Evolutionary conservation across 2,113 vertebrate genomes (phyloP), one percentile per base, ranked within the genome.

Genomic region (Gavia stellata): DNA sequence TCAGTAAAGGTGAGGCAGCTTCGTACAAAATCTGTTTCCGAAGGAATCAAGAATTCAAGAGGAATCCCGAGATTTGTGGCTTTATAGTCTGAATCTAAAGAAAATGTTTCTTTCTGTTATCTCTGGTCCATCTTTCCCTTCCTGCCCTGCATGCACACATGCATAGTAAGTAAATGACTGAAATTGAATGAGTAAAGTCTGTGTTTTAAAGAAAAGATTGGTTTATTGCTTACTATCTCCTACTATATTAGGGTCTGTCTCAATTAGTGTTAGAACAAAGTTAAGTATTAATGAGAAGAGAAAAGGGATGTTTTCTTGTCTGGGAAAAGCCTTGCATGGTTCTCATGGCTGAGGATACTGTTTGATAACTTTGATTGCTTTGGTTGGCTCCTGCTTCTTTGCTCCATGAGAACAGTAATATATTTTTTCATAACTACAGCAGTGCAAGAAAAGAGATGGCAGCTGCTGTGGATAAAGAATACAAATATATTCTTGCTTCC

Each of bases 281-380:
- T 49, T 14, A 62, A 75, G 42, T 25, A 8, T 81, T 93, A 74
- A 80, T 3, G 4, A 10, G 53, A 66, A 38, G 42, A 72, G 42
- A 23, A 61, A 65, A 61, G 53, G n/a, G 52, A 68, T 84, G n/a
- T 86, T 29, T 91, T 71, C 65, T 80, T 62, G 73, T 18, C 89
- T 96, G 94, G 81, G 86, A 85, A 49, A n/a, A 92, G 58, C 86
- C 65, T 68, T 55, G 28, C 12, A 4, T 81, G 45, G 92, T 94
- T 97, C 82, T 78, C 55, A 45, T 73, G 93, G 80, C 82, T 93
- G 73, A 63, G 77, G 95, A 89, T 74, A 59, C 26, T 45, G 50
- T 24, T 59, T 91, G 88, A 84, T 95, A 91, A 81, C 36, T 91
- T 40, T 42, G 20, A 12, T 96, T 89, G 86, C 81, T 95, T 92